Percentiles rank a stretch among this genome's conserved stretches.
These are phyloP conservation scores for Cryptus armator DNA, from an alignment of 2,888 invertebrate species.

Conservation along the genomic window DNA sequence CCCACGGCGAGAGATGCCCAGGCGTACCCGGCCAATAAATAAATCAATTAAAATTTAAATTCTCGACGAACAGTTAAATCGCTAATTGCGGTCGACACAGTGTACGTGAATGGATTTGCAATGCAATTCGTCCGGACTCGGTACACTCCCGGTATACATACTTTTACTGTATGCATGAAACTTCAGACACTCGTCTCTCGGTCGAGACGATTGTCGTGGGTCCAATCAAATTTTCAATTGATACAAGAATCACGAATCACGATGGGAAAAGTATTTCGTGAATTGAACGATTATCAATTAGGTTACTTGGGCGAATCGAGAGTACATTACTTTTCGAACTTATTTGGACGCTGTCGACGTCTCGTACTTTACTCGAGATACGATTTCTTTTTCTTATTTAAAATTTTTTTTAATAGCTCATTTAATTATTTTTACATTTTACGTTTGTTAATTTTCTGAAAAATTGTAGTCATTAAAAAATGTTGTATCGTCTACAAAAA, in stretches of 20 bases:
- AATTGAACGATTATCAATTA: constrained; percentile 26
- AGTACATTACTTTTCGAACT: background rate
- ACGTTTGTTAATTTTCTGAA: no score
- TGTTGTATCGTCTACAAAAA: no score
- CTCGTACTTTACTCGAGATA: background rate
- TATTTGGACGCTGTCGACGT: background rate
- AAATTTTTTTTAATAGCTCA: no score
- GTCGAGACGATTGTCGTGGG: constrained; percentile 2
- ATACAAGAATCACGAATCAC: background rate
- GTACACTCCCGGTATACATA: background rate
- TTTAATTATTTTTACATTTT: no score
- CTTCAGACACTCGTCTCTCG: background rate
- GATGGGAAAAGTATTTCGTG: background rate
- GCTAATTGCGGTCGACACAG: constrained; percentile 77
- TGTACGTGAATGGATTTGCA: constrained; percentile 79
- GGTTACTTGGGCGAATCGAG: background rate
- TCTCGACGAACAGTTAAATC: constrained; percentile 77
- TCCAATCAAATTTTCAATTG: background rate
- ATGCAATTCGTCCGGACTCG: constrained; percentile 57
- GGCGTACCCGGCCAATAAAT: constrained; percentile 72
- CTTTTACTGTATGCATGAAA: background rate
- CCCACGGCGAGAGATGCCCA: constrained; percentile 71
- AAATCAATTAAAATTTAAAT: constrained; percentile 82
- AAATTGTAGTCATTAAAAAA: no score
- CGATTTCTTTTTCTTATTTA: background rate